Evolutionary conservation across 2,797 vertebrate species (phyloP).

Genomic region (Hydrolagus colliei): DNA sequence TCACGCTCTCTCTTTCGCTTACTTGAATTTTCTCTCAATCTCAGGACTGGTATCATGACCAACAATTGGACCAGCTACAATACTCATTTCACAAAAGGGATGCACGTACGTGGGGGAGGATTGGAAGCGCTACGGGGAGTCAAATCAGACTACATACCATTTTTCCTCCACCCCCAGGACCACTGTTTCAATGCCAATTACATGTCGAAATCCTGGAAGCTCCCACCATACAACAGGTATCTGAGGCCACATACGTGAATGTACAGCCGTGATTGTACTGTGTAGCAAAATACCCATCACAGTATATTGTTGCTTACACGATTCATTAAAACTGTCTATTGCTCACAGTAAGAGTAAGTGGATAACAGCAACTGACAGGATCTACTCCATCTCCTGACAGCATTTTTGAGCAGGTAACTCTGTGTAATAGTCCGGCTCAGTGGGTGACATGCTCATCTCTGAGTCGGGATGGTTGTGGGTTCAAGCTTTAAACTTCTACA

Average conservation of each 20-base stretch:
- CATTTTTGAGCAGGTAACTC: too few species aligned
- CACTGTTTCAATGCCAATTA: background rate
- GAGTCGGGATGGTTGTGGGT: background rate
- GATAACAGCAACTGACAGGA: too few species aligned
- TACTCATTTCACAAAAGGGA: constrained; percentile 7
- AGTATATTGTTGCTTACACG: too few species aligned
- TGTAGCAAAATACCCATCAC: too few species aligned
- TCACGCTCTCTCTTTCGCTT: background rate
- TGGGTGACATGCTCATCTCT: background rate
- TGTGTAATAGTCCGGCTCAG: background rate
- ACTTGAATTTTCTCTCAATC: background rate
- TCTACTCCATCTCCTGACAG: too few species aligned
- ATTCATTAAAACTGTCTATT: too few species aligned
- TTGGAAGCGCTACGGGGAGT: background rate
- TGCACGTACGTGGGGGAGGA: background rate
- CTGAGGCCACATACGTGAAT: background rate
- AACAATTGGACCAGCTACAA: constrained; percentile 12
- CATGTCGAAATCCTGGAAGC: constrained; percentile 1
- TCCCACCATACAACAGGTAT: constrained; percentile 8
- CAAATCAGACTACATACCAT: background rate
- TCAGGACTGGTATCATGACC: constrained; percentile 20
- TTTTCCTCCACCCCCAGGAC: constrained; percentile 6
- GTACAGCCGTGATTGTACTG: too few species aligned
- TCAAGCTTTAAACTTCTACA: background rate
- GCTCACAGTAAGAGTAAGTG: too few species aligned